These are phyloP conservation scores for Scomber colias DNA, from an alignment of 2,113 vertebrate genomes.

Conservation along the genomic window DNA sequence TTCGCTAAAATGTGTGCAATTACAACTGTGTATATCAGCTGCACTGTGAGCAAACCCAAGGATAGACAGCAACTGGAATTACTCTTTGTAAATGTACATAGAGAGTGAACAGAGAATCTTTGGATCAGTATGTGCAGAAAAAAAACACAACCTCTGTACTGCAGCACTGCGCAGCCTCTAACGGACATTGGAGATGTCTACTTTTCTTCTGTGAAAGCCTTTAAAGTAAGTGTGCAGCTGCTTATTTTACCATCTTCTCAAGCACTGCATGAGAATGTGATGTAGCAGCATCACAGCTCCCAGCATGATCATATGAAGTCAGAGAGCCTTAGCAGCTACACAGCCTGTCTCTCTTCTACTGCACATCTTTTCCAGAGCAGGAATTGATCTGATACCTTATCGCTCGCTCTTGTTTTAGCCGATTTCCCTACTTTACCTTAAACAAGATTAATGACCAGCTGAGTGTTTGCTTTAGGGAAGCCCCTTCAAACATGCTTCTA, in stretches of 20 bases:
- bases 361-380: not conserved
- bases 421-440: not conserved
- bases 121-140: not conserved
- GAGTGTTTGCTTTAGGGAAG: no score
- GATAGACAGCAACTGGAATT: not conserved
- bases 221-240: not conserved
- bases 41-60: not conserved
- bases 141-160: not conserved
- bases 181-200: not conserved
- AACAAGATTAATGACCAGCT: constrained; percentile 29
- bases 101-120: not conserved
- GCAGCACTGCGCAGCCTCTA: not conserved
- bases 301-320: constrained; percentile 2
- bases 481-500: no score
- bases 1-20: not conserved
- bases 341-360: not conserved
- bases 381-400: constrained; percentile 1
- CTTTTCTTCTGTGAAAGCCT: not conserved
- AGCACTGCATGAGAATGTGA: not conserved
- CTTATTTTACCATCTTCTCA: not conserved
- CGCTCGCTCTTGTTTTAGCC: not conserved
- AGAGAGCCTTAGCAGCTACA: constrained; percentile 14
- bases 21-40: not conserved
- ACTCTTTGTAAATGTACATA: not conserved
- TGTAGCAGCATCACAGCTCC: not conserved